Conservation (phyloP, 2,113 vertebrate species). For the Sinosuthora webbiana region DNA sequence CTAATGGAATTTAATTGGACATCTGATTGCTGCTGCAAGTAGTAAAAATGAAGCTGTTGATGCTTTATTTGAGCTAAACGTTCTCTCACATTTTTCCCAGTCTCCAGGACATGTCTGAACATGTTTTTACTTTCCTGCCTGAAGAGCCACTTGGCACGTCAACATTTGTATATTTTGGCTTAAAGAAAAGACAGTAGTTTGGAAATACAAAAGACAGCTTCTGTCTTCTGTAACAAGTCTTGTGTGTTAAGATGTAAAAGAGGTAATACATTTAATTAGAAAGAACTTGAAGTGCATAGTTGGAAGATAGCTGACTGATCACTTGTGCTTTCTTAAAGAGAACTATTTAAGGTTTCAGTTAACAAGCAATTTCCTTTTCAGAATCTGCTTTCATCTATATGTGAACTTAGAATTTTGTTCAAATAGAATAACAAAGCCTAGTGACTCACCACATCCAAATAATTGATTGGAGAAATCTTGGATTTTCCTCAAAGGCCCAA, state of each 20-base stretch:
- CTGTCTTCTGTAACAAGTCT: conserved; percentile 3
- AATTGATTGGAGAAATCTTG: neutral
- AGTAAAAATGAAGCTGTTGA: conserved; percentile 52
- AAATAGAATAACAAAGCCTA: neutral
- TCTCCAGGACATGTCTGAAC: conserved; percentile 60
- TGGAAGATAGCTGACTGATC: conserved; percentile 38
- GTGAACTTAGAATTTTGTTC: neutral
- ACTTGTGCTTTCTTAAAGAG: conserved; percentile 28
- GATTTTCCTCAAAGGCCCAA: neutral
- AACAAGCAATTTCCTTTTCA: conserved; percentile 38
- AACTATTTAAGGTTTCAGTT: conserved; percentile 6
- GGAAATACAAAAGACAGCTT: conserved; percentile 50
- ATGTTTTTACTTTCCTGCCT: conserved; percentile 40
- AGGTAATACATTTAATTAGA: conserved; percentile 10
- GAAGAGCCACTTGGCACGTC: conserved; percentile 64
- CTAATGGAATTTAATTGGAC: conserved; percentile 59
- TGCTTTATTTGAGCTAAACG: conserved; percentile 61
- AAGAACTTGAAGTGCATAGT: conserved; percentile 37
- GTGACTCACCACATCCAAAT: neutral
- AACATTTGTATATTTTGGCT: conserved; percentile 60
- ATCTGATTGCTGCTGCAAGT: conserved; percentile 53
- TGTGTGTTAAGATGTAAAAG: conserved; percentile 32
- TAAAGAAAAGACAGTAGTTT: conserved; percentile 57
- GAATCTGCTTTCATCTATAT: conserved; percentile 8
- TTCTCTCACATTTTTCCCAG: conserved; percentile 52